Base-by-base conservation (phyloP, 2,797 vertebrate genomes). In the Spinus olivaceus region DNA sequence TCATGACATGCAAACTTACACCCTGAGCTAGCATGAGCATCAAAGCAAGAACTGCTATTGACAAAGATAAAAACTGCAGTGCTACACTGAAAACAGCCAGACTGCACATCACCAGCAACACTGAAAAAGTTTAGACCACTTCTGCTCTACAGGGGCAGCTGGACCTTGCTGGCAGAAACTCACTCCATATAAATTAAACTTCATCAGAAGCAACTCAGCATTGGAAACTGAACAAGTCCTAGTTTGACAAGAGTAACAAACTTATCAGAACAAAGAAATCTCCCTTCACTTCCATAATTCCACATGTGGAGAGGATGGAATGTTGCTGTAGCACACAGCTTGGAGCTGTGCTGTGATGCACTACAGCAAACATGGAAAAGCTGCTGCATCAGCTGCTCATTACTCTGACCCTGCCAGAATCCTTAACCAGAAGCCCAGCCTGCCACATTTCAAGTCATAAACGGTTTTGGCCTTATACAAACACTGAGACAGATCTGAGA, bases 321-420 rank as follows among this genome's bases (percentile, higher is more conserved):
- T 18, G 33, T 3, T 35, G 33, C 54, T 41, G 49, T 2, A 47
- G 54, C 5, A 2, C 63, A 0, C 41, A 61, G 41, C 59, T 33
- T 20, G 1, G 22, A 25, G 14, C 47, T 33, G 28, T 24, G 59
- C 67, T 66, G 11, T 9, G 17, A 60, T 3, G 46, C 47, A 49
- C 44, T 4, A 35, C 3, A 5, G 23, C 0, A 0, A 65, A 67
- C 35, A 11, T 0, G 12, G 24, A 47, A 61, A 76, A 78, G 30
- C 42, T 84, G 39, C 54, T 84, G 47, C 1, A 0, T 32, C 64
- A 63, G 53, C 72, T 74, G 49, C 22, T 82, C 8, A 5, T 44
- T 54, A 54, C 12, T 33, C 71, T 63, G 79, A 66, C 1, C 3
- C 44, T 64, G 71, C 13, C 42, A 84, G 74, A 90, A 76, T 41